Conservation (phyloP, 1,140 invertebrate genomes). For the Zaprionus ornatus region DNA sequence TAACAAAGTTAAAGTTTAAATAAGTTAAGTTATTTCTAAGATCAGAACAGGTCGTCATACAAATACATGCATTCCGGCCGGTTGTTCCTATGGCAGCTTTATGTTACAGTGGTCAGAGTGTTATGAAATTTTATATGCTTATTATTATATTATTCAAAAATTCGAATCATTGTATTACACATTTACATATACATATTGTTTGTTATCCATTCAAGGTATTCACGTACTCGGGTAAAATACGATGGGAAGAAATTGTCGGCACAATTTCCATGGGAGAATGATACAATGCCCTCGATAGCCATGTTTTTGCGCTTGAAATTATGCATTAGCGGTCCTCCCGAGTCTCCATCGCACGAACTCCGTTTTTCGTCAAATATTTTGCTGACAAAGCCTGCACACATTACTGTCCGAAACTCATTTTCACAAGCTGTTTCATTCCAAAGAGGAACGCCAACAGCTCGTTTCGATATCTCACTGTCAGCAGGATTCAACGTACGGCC, state of each 20-base stretch:
- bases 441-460: not conserved
- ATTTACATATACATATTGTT: not conserved
- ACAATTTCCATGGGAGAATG: not conserved
- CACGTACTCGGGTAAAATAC: not conserved
- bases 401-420: not conserved
- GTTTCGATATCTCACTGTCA: not conserved
- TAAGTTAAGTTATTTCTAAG: too few relatives aligned
- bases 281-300: not conserved
- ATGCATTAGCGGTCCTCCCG: not conserved
- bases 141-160: too few relatives aligned
- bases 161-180: too few relatives aligned
- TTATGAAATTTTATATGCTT: too few relatives aligned
- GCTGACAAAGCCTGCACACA: not conserved
- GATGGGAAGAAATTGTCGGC: not conserved
- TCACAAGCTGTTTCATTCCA: not conserved
- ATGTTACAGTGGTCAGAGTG: too few relatives aligned
- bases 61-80: too few relatives aligned
- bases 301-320: rapidly evolving
- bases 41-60: too few relatives aligned
- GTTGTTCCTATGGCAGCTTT: too few relatives aligned
- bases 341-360: not conserved
- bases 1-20: too few relatives aligned
- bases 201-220: not conserved
- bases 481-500: rapidly evolving
- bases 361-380: not conserved